Evolutionary conservation across 2,888 invertebrate genomes (phyloP), one percentile per base, ranked within the genome.

Genomic region (Trypoxylon attenuatum): DNA sequence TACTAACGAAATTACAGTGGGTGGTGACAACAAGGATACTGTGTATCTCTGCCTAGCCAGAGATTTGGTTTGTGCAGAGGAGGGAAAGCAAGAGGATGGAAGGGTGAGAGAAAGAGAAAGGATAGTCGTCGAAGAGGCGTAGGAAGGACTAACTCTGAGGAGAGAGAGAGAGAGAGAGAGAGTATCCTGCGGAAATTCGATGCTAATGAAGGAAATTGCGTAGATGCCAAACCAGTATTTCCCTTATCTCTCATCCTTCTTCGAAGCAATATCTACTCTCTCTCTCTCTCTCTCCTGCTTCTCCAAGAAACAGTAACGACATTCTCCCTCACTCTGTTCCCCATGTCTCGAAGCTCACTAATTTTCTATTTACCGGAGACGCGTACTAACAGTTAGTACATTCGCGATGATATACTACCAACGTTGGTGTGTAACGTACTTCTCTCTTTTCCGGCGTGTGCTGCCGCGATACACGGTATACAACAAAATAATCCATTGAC

Each of bases 191-290:
- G 80, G 80, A 80, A 80, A 80, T 80, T 80, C 73, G 78, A 80
- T 80, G 79, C 78, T 79, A 79, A 77, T 79, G 77, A 79, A 79
- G 79, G 80, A 80, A 80, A 80, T 80, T 79, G 79, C 78, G 79
- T 78, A 81, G 79, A 79, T 78, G 77, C 76, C 78, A 69, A 80
- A 77, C 77, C 75, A 67, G 76, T 72, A 77, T 76, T 73, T 73
- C 76, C 69, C 71, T 67, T 70, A 66, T 72, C 71, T 63, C 62
- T 63, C 49, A 18, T 38, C 47, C 47, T 41, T 13, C 42, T 54
- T n/a, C n/a, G n/a, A n/a, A n/a, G n/a, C n/a, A n/a, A 33, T 8
- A 33, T n/a, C n/a, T n/a, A n/a, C 33, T 10, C n/a, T 6, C 33
- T 4, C 33, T 13, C 8, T 33, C 33, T 13, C 43, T 27, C 13